Conservation (phyloP, 1,140 invertebrate species). For the Globodera ellingtonae region DNA sequence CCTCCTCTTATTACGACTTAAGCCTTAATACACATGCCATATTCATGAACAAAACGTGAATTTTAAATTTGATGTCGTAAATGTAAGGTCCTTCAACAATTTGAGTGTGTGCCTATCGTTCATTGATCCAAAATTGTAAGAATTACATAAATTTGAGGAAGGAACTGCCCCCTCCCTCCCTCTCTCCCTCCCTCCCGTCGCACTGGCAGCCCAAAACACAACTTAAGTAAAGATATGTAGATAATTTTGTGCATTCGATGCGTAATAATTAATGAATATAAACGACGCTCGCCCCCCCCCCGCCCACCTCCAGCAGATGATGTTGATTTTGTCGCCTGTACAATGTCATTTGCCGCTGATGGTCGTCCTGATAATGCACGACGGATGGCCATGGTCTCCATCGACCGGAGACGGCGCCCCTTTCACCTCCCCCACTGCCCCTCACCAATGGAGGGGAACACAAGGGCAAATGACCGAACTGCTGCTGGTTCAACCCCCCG, state of each 20-base stretch:
- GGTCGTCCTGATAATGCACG: background rate
- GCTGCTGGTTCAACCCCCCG: background rate
- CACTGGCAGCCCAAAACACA: no score
- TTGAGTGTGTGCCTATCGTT: background rate
- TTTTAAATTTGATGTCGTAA: no score
- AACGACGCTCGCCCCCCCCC: background rate
- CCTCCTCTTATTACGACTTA: no score
- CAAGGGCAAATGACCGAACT: background rate
- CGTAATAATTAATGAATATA: background rate
- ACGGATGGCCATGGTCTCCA: background rate
- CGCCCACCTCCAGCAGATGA: background rate
- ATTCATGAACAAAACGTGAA: no score
- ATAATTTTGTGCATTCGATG: no score
- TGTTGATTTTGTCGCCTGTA: background rate
- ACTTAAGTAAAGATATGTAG: no score
- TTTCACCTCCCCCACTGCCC: background rate
- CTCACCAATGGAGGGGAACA: no score
- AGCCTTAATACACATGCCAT: no score
- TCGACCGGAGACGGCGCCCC: background rate
- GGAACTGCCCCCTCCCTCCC: background rate
- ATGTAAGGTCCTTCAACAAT: no score
- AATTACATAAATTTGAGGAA: background rate
- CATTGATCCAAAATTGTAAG: background rate
- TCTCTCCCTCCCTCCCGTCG: no score
- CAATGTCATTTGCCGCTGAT: background rate